Evolutionary conservation across 2,797 vertebrate genomes (phyloP).

Genomic region (Mus caroli): DNA sequence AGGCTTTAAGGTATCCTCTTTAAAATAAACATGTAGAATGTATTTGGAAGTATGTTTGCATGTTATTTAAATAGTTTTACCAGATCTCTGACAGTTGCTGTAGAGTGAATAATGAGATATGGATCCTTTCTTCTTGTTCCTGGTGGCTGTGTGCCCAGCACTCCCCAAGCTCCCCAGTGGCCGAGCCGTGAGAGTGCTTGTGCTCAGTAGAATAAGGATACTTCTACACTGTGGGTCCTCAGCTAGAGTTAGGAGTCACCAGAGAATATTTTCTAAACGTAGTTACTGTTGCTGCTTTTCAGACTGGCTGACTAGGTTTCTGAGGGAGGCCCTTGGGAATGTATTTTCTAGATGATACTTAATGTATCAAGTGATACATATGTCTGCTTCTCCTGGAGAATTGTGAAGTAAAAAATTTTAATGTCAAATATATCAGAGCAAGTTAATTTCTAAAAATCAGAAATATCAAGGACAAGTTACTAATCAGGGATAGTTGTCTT

Average conservation of each 20-base stretch:
- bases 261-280: neutral
- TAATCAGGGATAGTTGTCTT: conserved; percentile 44
- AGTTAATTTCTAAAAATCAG: conserved; percentile 61
- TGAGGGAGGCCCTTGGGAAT: conserved; percentile 22
- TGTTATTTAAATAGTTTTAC: conserved; percentile 67
- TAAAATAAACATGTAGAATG: conserved; percentile 77
- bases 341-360: conserved; percentile 21
- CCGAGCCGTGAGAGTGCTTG: neutral
- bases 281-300: neutral
- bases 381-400: conserved; percentile 21
- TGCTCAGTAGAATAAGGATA: neutral
- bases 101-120: neutral
- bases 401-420: neutral
- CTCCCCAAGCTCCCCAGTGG: neutral
- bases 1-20: conserved; percentile 69
- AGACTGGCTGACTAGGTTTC: neutral
- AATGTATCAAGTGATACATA: neutral
- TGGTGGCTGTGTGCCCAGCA: neutral
- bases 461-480: conserved; percentile 50
- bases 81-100: conserved; percentile 18
- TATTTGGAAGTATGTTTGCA: conserved; percentile 71
- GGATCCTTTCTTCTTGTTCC: neutral
- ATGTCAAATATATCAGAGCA: conserved; percentile 1
- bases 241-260: neutral
- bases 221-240: neutral